Conservation (phyloP, 2,113 vertebrate species). For the Nerophis lumbriciformis region DNA sequence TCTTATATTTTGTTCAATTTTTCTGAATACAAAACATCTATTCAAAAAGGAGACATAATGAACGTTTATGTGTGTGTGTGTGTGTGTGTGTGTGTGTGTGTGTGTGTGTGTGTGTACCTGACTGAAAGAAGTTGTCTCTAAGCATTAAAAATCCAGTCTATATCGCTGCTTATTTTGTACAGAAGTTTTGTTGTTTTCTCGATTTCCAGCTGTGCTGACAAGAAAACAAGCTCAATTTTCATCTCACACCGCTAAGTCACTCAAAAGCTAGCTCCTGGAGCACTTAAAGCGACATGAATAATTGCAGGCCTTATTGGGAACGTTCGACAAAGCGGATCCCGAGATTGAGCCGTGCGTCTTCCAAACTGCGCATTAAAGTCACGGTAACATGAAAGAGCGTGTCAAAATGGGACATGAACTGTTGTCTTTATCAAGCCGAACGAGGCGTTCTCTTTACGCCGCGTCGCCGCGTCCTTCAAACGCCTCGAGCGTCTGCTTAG, state of each 20-base stretch:
- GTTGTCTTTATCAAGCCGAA: conserved; percentile 62
- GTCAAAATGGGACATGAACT: conserved; percentile 41
- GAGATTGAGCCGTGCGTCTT: conserved; percentile 44
- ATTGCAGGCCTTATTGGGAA: conserved; percentile 57
- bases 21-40: too few relatives aligned
- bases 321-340: conserved; percentile 45
- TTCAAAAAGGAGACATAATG: too few relatives aligned
- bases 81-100: too few relatives aligned
- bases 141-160: too few relatives aligned
- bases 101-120: too few relatives aligned
- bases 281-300: conserved; percentile 67
- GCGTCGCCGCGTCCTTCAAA: conserved; percentile 47
- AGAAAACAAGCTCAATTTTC: conserved; percentile 22
- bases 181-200: conserved; percentile 34
- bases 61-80: too few relatives aligned
- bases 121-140: too few relatives aligned
- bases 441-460: conserved; percentile 35
- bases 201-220: not conserved
- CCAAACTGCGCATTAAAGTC: conserved; percentile 53
- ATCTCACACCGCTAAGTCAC: conserved; percentile 21
- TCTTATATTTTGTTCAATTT: too few relatives aligned
- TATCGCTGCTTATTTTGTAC: not conserved
- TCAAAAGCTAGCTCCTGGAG: conserved; percentile 39
- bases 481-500: conserved; percentile 20
- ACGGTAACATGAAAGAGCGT: conserved; percentile 33